Evolutionary conservation across 2,888 invertebrate species (phyloP), one percentile per base, ranked within the genome.

Genomic region (Asteroscopus sphinx): DNA sequence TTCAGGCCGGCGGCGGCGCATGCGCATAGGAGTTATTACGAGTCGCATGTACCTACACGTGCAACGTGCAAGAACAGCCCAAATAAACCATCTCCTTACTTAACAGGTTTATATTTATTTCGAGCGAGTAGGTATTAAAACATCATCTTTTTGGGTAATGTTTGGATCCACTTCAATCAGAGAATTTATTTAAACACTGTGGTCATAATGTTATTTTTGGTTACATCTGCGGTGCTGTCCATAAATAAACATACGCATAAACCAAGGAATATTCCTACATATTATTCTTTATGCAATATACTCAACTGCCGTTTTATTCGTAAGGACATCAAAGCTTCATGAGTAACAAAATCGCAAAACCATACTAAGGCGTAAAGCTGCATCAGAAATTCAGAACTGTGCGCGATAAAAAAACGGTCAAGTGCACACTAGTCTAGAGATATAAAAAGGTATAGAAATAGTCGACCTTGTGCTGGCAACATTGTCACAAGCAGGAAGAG

Each of bases 401-500:
- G 7, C 12, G 12, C 12, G 3, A 40, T n/a, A 44, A 71, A 48
- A 76, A 57, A 11, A 73, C 58, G 73, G 76, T 76, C 79, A 77
- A 77, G 80, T 46, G 40, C 55, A 44, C 17, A 41, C 12, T n/a
- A 47, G 30, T 16, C 44, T 56, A 67, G 51, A 68, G 46, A 56
- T 52, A 62, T 51, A 44, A 51, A 70, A 66, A 56, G 30, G 44
- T 69, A 68, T 76, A 69, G 54, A 69, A 77, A 78, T 72, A 75
- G 77, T 61, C 73, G 86, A 74, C 90, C 90, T 92, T 90, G 87
- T 79, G 73, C 77, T 80, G 77, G 73, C 79, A 82, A 83, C 82
- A 86, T 81, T 87, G 90, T 87, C 79, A 81, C 74, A 60, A 72
- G 74, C 91, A 88, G 92, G 92, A 93, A 90, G 86, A 74, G 77